A percentile compares a stretch with the other conserved stretches of the same genome.
phyloP scores from a whole-genome alignment of 2,113 vertebrate genomes.

The Cyprinus carpio region DNA sequence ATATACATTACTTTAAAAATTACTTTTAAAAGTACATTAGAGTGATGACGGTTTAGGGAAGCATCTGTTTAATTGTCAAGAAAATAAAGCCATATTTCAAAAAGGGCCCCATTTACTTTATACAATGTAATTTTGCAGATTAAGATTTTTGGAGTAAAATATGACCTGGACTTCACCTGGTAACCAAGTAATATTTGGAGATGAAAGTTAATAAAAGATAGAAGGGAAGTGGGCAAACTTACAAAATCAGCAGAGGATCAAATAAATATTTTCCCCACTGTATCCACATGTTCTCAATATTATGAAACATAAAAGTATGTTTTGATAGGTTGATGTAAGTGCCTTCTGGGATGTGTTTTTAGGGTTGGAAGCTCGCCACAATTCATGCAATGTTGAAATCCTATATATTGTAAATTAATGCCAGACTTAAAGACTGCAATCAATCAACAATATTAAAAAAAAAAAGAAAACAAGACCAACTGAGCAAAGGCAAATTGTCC shows the following conservation, averaged over 20 bases:
- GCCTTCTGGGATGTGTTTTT: slow-evolving; percentile 42
- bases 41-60: too few species aligned
- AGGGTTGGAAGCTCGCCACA: background rate
- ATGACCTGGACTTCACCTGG: background rate
- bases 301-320: background rate
- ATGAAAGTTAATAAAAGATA: background rate
- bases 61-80: background rate
- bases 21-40: too few species aligned
- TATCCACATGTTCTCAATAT: background rate
- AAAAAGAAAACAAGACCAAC: background rate
- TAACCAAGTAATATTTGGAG: background rate
- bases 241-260: too few species aligned
- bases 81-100: background rate
- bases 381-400: background rate
- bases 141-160: background rate
- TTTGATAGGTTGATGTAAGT: slow-evolving; percentile 35
- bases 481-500: slow-evolving; percentile 1
- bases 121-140: background rate
- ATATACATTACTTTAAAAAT: too few species aligned
- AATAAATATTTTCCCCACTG: too few species aligned
- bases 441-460: slow-evolving; percentile 12
- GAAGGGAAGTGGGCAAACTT: too few species aligned
- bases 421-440: slow-evolving; percentile 1
- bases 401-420: background rate
- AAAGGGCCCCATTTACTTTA: background rate